Base-by-base conservation (phyloP, 2,797 vertebrate genomes). In the Hephaestus fuliginosus region DNA sequence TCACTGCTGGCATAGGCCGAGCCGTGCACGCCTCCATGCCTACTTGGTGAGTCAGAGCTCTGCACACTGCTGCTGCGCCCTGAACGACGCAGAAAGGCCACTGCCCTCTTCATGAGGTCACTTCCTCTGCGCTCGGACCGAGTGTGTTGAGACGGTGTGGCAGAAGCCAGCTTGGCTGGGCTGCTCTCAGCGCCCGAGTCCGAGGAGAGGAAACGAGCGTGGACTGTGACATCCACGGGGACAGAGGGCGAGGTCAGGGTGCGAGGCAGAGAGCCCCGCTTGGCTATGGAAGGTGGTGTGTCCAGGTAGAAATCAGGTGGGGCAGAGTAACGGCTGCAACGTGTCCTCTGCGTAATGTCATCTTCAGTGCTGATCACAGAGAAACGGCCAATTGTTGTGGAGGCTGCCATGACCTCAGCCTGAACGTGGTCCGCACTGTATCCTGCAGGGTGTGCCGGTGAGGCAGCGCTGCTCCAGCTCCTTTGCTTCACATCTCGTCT, bases 1-100 rank as follows among this genome's bases (percentile, higher is more conserved):
- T 99, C 98, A 0, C 98, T 99, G 96, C 98, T 99, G 92, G 96
- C 95, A 68, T 97, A 99, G 0, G 98, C 97, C 0, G 98, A 98
- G 84, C 94, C 94, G 1, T 88, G 91, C 36, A 93, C 58, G 0
- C 94, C 92, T 0, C 94, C 95, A n/a, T 96, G 96, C 18, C 94
- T 93, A 0, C 92, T 94, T 0, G 97, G 96, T 0, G 96, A 97
- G 70, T 98, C 97, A 0, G 95, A 96, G 83, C 95, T 97, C 28
- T 97, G 96, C 0, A 96, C 94, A 7, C 95, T 94, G 18, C 95
- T 95, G 20, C 96, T 95, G 81, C 97, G 96, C 2, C 96, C 96
- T 4, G 97, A 96, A 46, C 97, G 96, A 39, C 96, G 96, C 78
- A 99, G 96, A 89, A 98, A 97, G 33, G 97, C 96, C 77, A 97